phyloP scores from a whole-genome alignment of 2,797 vertebrate species.

The Sylvia borin region DNA sequence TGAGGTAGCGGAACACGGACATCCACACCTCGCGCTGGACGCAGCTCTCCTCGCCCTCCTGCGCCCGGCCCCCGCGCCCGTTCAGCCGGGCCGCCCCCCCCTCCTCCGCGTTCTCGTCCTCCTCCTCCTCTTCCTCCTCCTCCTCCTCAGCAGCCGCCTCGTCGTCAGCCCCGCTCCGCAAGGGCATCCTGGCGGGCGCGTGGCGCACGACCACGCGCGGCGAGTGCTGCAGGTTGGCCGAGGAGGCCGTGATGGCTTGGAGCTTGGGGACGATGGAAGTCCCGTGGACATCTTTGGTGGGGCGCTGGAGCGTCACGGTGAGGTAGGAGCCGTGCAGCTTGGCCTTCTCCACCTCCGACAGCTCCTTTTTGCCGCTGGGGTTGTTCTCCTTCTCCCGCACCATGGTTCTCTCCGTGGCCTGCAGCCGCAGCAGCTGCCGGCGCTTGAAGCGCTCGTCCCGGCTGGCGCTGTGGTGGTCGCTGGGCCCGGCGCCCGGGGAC shows the following conservation, averaged over 20 bases:
- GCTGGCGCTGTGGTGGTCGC: slow-evolving; percentile 78
- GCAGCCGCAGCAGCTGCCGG: slow-evolving; percentile 78
- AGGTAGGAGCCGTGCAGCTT: slow-evolving; percentile 86
- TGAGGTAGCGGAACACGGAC: slow-evolving; percentile 96
- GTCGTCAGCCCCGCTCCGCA: slow-evolving; percentile 62
- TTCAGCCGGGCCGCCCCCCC: slow-evolving; percentile 81
- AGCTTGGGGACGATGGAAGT: slow-evolving; percentile 95
- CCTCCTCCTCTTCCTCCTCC: slow-evolving; percentile 76
- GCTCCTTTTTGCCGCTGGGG: slow-evolving; percentile 81
- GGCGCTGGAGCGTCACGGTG: slow-evolving; percentile 91
- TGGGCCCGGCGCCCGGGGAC: slow-evolving; percentile 77
- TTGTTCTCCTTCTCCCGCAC: slow-evolving; percentile 87
- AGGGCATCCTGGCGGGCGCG: slow-evolving; percentile 74
- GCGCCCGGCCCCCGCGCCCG: slow-evolving; percentile 80
- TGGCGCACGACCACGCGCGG: slow-evolving; percentile 79
- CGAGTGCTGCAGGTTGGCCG: slow-evolving; percentile 81
- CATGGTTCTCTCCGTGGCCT: slow-evolving; percentile 80
- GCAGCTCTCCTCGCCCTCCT: slow-evolving; percentile 83
- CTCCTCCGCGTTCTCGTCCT: slow-evolving; percentile 71
- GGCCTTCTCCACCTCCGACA: slow-evolving; percentile 86
- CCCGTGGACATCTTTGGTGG: slow-evolving; percentile 84
- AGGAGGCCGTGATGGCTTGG: slow-evolving; percentile 89
- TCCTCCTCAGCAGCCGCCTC: slow-evolving; percentile 73
- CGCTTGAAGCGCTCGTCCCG: slow-evolving; percentile 81
- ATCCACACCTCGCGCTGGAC: slow-evolving; percentile 98